These are phyloP conservation scores for Adoxophyes honmai DNA, from an alignment of 1,140 invertebrate species.

Conservation along the genomic window DNA sequence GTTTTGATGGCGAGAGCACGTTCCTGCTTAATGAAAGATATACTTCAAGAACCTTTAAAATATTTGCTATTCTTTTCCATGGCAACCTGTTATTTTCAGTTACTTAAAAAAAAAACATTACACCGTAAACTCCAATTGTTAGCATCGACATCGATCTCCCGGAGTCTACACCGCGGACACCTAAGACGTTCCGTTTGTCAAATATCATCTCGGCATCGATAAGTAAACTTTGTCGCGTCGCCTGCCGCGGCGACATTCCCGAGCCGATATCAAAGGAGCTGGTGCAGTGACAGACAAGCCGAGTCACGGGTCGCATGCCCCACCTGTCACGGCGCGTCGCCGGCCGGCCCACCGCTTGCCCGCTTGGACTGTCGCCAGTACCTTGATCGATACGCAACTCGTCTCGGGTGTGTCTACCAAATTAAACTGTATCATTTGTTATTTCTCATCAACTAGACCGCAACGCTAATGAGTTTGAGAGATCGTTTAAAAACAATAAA, in stretches of 20 bases:
- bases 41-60: background rate
- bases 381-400: slow-evolving; percentile 63
- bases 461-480: slow-evolving; percentile 32
- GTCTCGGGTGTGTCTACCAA: slow-evolving; percentile 70
- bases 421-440: slow-evolving; percentile 75
- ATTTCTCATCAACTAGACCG: slow-evolving; percentile 65
- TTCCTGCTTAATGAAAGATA: background rate
- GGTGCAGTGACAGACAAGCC: slow-evolving; percentile 33
- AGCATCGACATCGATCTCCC: no score
- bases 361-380: slow-evolving; percentile 65
- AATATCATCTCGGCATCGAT: background rate
- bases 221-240: slow-evolving; percentile 1
- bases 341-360: slow-evolving; percentile 64
- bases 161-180: background rate
- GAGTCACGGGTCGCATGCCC: slow-evolving; percentile 67
- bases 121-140: no score
- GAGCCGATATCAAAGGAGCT: slow-evolving; percentile 43
- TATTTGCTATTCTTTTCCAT: background rate
- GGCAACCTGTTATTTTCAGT: no score
- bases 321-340: slow-evolving; percentile 64
- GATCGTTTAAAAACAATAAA: background rate
- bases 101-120: no score
- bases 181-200: slow-evolving; percentile 7
- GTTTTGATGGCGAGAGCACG: slow-evolving; percentile 3
- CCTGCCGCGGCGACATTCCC: slow-evolving; percentile 16